These are phyloP conservation scores for Salticus scenicus DNA, from an alignment of 2,888 invertebrate genomes.

Conservation along the genomic window DNA sequence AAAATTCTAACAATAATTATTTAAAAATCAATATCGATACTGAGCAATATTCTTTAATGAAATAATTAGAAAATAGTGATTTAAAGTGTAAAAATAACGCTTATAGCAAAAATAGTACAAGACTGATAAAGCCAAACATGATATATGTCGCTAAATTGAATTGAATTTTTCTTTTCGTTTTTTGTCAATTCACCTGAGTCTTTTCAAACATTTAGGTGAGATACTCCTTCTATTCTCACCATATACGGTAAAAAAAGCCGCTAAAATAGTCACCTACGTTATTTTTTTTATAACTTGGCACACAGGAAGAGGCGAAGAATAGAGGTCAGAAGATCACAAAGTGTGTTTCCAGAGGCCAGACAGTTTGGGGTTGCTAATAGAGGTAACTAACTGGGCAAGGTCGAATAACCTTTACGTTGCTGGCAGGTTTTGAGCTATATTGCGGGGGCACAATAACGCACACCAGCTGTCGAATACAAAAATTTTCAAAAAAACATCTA, in stretches of 20 bases:
- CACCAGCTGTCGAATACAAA: conserved; percentile 31
- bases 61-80: too few relatives aligned
- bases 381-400: conserved; percentile 28
- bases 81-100: too few relatives aligned
- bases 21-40: too few relatives aligned
- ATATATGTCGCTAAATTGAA: too few relatives aligned
- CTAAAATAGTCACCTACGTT: conserved; percentile 33
- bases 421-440: not conserved
- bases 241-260: conserved; percentile 11
- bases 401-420: conserved; percentile 49
- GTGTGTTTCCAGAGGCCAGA: conserved; percentile 47
- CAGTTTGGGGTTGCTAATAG: conserved; percentile 14
- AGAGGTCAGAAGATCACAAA: conserved; percentile 37
- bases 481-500: not conserved
- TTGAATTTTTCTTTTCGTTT: too few relatives aligned
- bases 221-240: not conserved
- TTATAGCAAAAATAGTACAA: too few relatives aligned
- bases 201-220: too few relatives aligned
- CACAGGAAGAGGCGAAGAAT: conserved; percentile 35
- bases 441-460: conserved; percentile 39
- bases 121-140: too few relatives aligned
- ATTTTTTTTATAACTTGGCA: not conserved
- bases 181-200: too few relatives aligned
- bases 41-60: too few relatives aligned
- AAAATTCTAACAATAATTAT: too few relatives aligned